A percentile compares a stretch with the other conserved stretches of the same genome.
These are phyloP conservation scores for Cryptotermes secundus DNA, from an alignment of 1,140 invertebrate species.

Conservation along the genomic window DNA sequence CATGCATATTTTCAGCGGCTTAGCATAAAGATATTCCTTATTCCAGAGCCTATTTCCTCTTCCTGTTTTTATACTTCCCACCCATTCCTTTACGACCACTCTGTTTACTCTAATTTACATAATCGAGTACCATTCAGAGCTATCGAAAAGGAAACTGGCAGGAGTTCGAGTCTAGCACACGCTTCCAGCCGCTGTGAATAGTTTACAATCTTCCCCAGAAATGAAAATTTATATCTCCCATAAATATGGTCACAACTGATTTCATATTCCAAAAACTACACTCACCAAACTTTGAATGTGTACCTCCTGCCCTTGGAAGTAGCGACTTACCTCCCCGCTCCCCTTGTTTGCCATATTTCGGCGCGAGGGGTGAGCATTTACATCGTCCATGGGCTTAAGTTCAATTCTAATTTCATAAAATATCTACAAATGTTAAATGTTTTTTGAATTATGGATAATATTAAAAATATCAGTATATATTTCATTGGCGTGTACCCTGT, in stretches of 20 bases:
- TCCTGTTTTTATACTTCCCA: constrained; percentile 3
- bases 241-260: constrained; percentile 7
- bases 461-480: too few species aligned
- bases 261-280: not conserved
- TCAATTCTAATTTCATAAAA: too few species aligned
- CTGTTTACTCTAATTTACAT: not conserved
- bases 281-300: not conserved
- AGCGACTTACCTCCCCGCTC: not conserved
- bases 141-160: not conserved
- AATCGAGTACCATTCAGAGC: not conserved
- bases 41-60: not conserved
- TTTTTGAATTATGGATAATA: too few species aligned
- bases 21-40: not conserved
- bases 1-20: not conserved
- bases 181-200: not conserved
- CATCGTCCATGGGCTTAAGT: too few species aligned
- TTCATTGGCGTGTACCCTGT: too few species aligned
- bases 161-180: not conserved
- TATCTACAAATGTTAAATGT: too few species aligned
- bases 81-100: not conserved
- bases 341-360: not conserved
- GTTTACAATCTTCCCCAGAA: not conserved
- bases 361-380: not conserved
- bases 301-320: too few species aligned
- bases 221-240: not conserved